phyloP scores from a whole-genome alignment of 2,888 invertebrate species.

The Catocala nupta region DNA sequence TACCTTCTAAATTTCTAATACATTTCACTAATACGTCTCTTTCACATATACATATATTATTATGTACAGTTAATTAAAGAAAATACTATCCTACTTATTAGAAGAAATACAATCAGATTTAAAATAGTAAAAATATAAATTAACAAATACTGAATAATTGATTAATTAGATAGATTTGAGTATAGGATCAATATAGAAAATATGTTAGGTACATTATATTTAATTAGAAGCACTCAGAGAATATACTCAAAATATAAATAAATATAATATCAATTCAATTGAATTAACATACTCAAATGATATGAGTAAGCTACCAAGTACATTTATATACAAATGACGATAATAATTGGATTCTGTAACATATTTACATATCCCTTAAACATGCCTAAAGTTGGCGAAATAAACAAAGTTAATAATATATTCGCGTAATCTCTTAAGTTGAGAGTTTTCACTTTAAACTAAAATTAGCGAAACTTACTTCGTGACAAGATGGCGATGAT shows the following conservation, averaged over 20 bases:
- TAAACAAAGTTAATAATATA: not conserved
- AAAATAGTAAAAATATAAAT: no score
- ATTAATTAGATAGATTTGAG: no score
- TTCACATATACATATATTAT: conserved; percentile 55
- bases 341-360: no score
- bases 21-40: conserved; percentile 75
- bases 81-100: not conserved
- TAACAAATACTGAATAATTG: no score
- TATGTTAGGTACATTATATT: no score
- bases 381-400: not conserved
- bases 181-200: no score
- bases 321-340: no score
- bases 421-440: conserved; percentile 8
- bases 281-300: no score
- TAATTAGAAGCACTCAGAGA: no score
- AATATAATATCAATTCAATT: no score
- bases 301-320: no score
- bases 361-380: not conserved
- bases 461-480: conserved; percentile 37
- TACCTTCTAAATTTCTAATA: conserved; percentile 56
- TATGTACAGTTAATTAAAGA: conserved; percentile 48
- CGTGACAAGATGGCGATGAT: conserved; percentile 23
- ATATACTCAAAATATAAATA: no score
- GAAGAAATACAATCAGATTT: not conserved
- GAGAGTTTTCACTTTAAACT: conserved; percentile 24